Base-by-base conservation (phyloP, 1,140 invertebrate genomes). In the Metaphire vulgaris region DNA sequence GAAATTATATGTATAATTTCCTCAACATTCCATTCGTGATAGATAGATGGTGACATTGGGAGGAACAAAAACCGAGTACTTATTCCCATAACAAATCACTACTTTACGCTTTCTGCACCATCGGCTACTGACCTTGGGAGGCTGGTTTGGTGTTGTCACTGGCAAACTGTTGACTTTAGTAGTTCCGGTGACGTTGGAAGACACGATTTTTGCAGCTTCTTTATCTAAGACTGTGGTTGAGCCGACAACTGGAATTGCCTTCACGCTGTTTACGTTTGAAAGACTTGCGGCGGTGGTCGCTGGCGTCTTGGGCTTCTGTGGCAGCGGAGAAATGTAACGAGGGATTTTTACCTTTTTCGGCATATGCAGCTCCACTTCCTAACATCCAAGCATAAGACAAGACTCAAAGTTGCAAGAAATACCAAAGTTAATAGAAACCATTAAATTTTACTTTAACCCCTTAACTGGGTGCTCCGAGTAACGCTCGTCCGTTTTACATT, bases 301-400 rank as follows among this genome's bases (percentile, higher is more conserved):
- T n/a, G 21, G 31, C 68, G 33, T 76, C 33, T 56, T 31, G 69
- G 21, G 26, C n/a, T 69, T 76, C 0, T 29, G 66, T 16, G 74
- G 74, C 56, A 69, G 31, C 1, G 74, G 64, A n/a, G 66, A 74
- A 67, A 31, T 69, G 64, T 67, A 66, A 31, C 31, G 33, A 28
- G 70, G 28, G 65, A 21, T 70, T 30, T 76, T 76, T 28, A 69
- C 93, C 80, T 94, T 93, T 86, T 94, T 95, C 79, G 93, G 93
- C 76, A 64, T 73, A 76, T 31, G 34, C 28, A 65, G 70, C 69
- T 78, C 81, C 78, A 2, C 81, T 81, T 87, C 86, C 72, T 76
- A 70, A 26, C 72, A 72, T 16, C 26, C 6, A 56, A 28, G 14
- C n/a, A n/a, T n/a, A n/a, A n/a, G n/a, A n/a, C 6, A 31, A 56